Percentiles rank a stretch among this genome's conserved stretches.
Evolutionary conservation across 1,140 invertebrate species (phyloP).

Genomic region (Drosophila nigromelanica): DNA sequence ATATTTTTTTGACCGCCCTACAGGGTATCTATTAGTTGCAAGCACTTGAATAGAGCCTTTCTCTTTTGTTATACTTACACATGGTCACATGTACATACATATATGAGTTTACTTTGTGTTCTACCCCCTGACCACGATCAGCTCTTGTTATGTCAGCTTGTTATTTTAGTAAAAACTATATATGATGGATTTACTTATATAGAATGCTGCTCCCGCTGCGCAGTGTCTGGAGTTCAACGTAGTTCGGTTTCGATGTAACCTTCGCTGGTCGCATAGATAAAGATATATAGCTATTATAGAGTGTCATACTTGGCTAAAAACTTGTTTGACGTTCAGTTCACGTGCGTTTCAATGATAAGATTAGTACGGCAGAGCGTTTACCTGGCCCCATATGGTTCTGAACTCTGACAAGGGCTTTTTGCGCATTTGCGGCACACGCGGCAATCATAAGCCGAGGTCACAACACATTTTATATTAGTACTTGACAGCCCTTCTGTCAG

Average conservation of each 20-base stretch:
- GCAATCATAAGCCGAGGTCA: constrained; percentile 44
- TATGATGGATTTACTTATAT: constrained; percentile 10
- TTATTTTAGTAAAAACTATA: constrained; percentile 22
- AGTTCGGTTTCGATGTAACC: constrained; percentile 43
- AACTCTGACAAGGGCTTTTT: constrained; percentile 64
- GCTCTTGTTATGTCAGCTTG: constrained; percentile 20
- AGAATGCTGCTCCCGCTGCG: constrained; percentile 57
- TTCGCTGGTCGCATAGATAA: constrained; percentile 44
- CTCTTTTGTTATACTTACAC: not conserved
- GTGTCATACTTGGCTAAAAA: constrained; percentile 31
- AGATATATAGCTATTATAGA: constrained; percentile 36
- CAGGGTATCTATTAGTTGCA: not conserved
- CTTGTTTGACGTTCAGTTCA: constrained; percentile 56
- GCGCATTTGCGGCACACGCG: constrained; percentile 39
- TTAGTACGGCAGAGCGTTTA: constrained; percentile 22
- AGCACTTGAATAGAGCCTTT: too few species aligned
- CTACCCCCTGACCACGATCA: constrained; percentile 21
- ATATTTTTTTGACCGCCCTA: too few species aligned
- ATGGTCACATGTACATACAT: not conserved
- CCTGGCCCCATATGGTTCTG: constrained; percentile 32
- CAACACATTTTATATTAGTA: constrained; percentile 3
- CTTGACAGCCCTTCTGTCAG: not conserved
- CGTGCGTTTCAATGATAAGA: constrained; percentile 72
- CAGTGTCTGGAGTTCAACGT: constrained; percentile 44
- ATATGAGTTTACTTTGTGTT: constrained; percentile 14